Conservation (phyloP, 2,797 vertebrate species). For the Margarornis squamiger region DNA sequence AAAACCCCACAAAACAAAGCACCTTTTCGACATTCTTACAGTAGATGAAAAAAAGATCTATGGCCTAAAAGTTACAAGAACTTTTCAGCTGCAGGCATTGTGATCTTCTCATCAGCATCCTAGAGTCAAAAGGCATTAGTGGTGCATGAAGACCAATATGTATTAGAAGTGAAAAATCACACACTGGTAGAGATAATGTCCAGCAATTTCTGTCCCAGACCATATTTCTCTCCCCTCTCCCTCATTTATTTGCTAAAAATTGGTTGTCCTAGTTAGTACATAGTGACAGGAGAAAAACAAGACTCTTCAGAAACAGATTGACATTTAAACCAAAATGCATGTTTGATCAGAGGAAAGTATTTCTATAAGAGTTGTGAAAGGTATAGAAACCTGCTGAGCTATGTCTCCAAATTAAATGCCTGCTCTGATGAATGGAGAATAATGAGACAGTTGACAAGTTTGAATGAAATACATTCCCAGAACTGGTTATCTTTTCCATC, state of each 20-base stretch:
- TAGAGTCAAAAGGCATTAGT: not conserved
- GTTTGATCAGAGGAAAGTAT: not conserved
- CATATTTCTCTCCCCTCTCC: not conserved
- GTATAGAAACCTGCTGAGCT: not conserved
- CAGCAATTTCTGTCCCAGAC: not conserved
- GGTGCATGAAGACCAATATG: not conserved
- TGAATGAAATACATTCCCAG: not conserved
- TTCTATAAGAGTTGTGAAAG: not conserved
- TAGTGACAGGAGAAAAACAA: not conserved
- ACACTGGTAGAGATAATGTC: not conserved
- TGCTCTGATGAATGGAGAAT: constrained; percentile 24
- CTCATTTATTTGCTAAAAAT: not conserved
- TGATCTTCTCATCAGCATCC: not conserved
- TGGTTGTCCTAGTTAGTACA: not conserved
- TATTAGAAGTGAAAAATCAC: not conserved
- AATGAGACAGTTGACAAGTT: constrained; percentile 35
- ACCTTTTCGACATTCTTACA: not conserved
- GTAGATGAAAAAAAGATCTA: not conserved
- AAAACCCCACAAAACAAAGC: no score
- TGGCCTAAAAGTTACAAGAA: not conserved
- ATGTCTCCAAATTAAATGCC: constrained; percentile 43
- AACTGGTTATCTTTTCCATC: not conserved
- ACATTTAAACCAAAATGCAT: not conserved
- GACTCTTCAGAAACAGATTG: not conserved
- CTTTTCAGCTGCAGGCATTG: not conserved